Evolutionary conservation across 2,888 invertebrate genomes (phyloP).

Genomic region (Conops quadrifasciatus): DNA sequence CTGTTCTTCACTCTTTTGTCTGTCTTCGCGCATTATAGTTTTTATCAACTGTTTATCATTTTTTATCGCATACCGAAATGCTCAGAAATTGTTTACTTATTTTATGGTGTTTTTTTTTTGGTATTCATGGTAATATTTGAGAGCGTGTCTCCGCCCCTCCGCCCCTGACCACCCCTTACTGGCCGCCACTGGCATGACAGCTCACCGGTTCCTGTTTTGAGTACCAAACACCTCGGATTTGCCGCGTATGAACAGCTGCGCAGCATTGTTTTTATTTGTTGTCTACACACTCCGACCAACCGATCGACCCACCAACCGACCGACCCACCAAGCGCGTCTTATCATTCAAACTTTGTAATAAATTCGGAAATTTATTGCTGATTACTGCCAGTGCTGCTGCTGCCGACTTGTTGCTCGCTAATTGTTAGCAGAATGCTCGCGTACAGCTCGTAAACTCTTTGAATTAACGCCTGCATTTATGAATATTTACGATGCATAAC

Average conservation of each 20-base stretch:
- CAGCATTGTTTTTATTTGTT: not conserved
- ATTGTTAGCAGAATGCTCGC: constrained; percentile 45
- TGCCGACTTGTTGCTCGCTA: constrained; percentile 12
- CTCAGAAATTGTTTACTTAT: too few species aligned
- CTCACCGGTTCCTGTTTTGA: not conserved
- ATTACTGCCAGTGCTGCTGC: constrained; percentile 19
- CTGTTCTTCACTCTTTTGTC: too few species aligned
- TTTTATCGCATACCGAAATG: too few species aligned
- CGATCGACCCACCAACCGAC: not conserved
- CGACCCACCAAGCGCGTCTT: not conserved
- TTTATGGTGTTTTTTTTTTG: too few species aligned
- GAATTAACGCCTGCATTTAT: not conserved
- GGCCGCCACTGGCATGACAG: not conserved
- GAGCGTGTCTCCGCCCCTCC: not conserved
- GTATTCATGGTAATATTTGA: not conserved
- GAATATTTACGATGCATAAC: constrained; percentile 1
- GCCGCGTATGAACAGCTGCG: too few species aligned
- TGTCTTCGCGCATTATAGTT: too few species aligned
- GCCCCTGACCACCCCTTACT: not conserved
- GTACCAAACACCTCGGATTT: too few species aligned
- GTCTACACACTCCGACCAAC: not conserved
- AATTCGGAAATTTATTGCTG: constrained; percentile 56
- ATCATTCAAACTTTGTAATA: constrained; percentile 55
- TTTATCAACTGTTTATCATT: too few species aligned
- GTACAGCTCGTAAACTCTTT: constrained; percentile 29